phyloP scores from a whole-genome alignment of 2,113 vertebrate genomes.

The Malurus alboscapulatus region DNA sequence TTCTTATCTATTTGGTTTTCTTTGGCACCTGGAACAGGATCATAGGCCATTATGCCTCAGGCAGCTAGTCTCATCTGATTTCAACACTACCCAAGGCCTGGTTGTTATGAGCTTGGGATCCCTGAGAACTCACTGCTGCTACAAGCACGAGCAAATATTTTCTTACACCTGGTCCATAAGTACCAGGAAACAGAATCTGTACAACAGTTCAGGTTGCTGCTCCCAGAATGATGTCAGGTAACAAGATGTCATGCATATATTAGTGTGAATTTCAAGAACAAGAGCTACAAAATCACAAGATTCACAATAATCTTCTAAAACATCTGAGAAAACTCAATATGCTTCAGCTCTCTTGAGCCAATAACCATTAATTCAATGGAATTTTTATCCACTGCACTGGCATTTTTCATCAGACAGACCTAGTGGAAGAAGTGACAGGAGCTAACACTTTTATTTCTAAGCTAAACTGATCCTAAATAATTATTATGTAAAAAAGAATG shows the following conservation, averaged over 20 bases:
- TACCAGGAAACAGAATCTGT: neutral
- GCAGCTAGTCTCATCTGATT: neutral
- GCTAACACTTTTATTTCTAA: neutral
- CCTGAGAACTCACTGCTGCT: neutral
- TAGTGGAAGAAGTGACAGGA: neutral
- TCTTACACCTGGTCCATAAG: neutral
- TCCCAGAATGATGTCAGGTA: neutral
- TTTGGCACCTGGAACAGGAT: constrained; percentile 7
- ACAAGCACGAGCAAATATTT: neutral
- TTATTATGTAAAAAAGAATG: neutral
- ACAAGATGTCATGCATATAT: neutral
- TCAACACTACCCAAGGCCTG: neutral
- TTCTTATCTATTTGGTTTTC: constrained; percentile 4
- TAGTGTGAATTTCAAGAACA: neutral
- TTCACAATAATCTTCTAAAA: neutral
- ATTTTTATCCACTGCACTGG: neutral
- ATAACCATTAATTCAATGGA: neutral
- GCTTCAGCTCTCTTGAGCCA: neutral
- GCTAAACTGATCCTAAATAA: neutral
- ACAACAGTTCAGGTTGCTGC: neutral
- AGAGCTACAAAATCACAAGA: neutral
- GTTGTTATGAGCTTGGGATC: neutral
- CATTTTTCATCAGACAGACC: neutral
- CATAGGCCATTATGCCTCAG: neutral
- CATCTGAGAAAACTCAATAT: neutral